Conservation (phyloP, 1,140 invertebrate species). For the Doryteuthis pealeii region DNA sequence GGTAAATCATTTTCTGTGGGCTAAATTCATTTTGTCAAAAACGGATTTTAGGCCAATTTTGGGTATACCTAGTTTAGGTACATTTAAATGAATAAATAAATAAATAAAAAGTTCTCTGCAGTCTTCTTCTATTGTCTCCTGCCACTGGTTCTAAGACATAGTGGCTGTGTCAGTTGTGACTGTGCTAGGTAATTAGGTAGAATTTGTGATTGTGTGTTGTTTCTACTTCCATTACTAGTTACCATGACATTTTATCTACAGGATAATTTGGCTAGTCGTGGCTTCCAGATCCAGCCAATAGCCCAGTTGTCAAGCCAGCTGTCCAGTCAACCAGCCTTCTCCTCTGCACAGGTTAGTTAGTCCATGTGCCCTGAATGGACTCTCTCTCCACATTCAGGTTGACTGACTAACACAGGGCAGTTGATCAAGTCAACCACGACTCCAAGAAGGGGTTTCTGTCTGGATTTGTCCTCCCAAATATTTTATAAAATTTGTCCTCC, state of each 20-base stretch:
- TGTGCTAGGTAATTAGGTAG: no score
- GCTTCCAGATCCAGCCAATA: conserved; percentile 11
- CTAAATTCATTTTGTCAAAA: no score
- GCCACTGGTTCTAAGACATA: no score
- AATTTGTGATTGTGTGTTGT: no score
- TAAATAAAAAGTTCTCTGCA: no score
- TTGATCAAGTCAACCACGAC: neutral
- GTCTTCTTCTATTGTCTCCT: no score
- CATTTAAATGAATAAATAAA: no score
- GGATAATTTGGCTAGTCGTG: conserved; percentile 16
- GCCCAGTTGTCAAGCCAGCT: conserved; percentile 5
- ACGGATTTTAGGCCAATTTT: no score
- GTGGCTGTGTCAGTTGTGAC: no score
- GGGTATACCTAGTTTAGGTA: no score
- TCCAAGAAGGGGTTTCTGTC: no score
- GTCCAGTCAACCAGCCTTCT: neutral
- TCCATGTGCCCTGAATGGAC: neutral
- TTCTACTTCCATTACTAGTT: neutral
- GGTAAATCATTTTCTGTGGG: no score
- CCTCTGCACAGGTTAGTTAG: conserved; percentile 10
- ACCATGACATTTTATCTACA: neutral
- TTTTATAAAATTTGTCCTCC: neutral
- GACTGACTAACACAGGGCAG: neutral
- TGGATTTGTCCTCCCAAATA: neutral
- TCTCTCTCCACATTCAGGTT: neutral